Base-by-base conservation (phyloP, 2,888 invertebrate genomes). In the Coelogynopora nodosa region DNA sequence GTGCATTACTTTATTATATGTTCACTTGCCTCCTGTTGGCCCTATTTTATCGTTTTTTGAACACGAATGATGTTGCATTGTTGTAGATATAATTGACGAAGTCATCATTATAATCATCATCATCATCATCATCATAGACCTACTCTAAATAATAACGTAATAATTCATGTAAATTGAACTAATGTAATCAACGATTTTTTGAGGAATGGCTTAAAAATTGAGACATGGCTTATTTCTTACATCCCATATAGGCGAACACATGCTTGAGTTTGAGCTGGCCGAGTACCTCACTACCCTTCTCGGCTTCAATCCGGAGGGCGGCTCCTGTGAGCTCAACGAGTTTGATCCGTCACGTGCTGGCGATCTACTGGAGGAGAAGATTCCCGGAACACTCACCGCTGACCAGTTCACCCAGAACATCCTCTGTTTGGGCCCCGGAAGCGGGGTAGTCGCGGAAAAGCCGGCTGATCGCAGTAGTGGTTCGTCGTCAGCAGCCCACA, bases 241-340 rank as follows among this genome's bases (percentile, higher is more conserved):
- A n/a, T n/a, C n/a, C n/a, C n/a, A 87, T 88, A 0, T 88, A 91
- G 92, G 92, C 67, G 92, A 92, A 87, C 91, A 91, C 87, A 91
- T 92, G 90, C 91, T 91, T 18, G 92, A 92, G 86, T 89, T 90
- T 87, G 92, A 92, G 88, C 88, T 92, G 67, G 91, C 91, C 0
- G 92, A 92, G 87, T 91, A 91, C 88, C 89, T 92, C 67, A 90
- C 90, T 27, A 91, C 91, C 1, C 88, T 92, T 86, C 89, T 91
- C 26, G 91, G 92, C 13, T 90, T 89, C 88, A 91, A 90, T 84
- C 89, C 89, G 0, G 91, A 92, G 83, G 91, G 91, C 0, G 91
- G 91, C n/a, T 91, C 90, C 87, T 90, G 90, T 84, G 91, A 91
- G 88, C 88, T 90, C 84, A 90, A 90, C 5, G 90, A 90, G 10